Evolutionary conservation across 2,113 vertebrate species (phyloP).

Genomic region (Dicerorhinus sumatrensis): DNA sequence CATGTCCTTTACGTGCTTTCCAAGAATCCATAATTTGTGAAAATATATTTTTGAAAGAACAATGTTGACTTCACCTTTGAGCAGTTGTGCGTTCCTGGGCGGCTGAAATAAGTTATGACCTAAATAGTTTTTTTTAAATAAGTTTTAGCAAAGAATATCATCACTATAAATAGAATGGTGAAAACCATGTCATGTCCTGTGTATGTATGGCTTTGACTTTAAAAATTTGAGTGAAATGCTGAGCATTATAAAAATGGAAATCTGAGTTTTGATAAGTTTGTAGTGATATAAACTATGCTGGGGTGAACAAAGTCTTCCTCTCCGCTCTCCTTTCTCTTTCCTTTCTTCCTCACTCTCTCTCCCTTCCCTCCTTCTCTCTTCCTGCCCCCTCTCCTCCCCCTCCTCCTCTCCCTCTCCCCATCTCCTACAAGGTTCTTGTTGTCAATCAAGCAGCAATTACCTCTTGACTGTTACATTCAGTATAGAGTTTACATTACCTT

Average conservation of each 20-base stretch:
- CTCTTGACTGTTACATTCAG: not conserved
- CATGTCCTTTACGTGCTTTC: slow-evolving; percentile 55
- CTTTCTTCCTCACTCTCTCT: no score
- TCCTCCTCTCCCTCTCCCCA: not conserved
- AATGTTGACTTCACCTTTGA: slow-evolving; percentile 79
- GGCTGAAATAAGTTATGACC: slow-evolving; percentile 60
- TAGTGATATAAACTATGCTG: not conserved
- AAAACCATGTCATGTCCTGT: not conserved
- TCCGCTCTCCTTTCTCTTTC: not conserved
- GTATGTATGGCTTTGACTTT: not conserved
- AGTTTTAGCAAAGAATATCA: slow-evolving; percentile 49
- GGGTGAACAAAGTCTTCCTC: not conserved
- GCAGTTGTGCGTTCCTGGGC: slow-evolving; percentile 20
- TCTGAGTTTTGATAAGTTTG: not conserved
- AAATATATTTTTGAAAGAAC: slow-evolving; percentile 66
- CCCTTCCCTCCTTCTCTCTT: no score
- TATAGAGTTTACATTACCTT: not conserved
- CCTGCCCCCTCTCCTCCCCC: accelerated
- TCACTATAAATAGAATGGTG: slow-evolving; percentile 48
- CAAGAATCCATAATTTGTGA: slow-evolving; percentile 49
- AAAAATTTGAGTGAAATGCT: not conserved
- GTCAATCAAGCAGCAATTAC: not conserved
- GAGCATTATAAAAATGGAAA: not conserved
- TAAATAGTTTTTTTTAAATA: slow-evolving; percentile 21
- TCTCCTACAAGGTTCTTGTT: not conserved